These are phyloP conservation scores for Leptodactylus fuscus DNA, from an alignment of 2,113 vertebrate species.

Conservation along the genomic window DNA sequence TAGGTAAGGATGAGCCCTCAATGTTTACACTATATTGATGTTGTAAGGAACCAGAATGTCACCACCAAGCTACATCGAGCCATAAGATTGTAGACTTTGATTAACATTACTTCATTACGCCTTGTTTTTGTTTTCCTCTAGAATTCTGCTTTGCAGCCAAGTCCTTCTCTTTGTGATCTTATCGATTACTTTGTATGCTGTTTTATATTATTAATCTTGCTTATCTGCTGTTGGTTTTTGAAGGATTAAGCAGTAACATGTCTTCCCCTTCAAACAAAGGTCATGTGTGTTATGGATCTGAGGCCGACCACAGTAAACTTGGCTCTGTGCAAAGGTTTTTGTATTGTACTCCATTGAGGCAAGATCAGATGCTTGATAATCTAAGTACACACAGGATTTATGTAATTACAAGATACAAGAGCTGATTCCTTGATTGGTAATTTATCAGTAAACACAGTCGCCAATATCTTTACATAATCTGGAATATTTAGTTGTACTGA, in stretches of 20 bases:
- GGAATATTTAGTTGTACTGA: not conserved
- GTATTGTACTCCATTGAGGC: not conserved
- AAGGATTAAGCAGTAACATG: conserved; percentile 30
- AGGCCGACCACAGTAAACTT: conserved; percentile 7
- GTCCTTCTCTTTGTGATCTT: conserved; percentile 29
- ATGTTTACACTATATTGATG: not conserved
- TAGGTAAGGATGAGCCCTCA: not conserved
- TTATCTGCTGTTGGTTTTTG: conserved; percentile 36
- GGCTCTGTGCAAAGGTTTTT: not conserved
- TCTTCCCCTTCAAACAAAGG: conserved; percentile 33
- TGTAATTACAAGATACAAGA: not conserved
- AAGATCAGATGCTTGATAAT: not conserved
- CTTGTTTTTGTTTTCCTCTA: conserved; percentile 5
- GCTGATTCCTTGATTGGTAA: not conserved
- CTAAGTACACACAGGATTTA: not conserved
- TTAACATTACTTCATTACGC: not conserved
- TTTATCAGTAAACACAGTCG: not conserved
- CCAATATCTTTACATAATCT: not conserved
- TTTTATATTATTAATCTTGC: conserved; percentile 48
- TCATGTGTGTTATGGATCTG: conserved; percentile 27
- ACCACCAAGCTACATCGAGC: too few species aligned
- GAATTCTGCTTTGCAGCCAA: not conserved
- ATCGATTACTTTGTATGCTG: conserved; percentile 28
- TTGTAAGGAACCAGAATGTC: not conserved
- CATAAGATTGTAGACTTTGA: conserved; percentile 1